phyloP scores from a whole-genome alignment of 2,888 invertebrate genomes.

The Lithophane leautieri region DNA sequence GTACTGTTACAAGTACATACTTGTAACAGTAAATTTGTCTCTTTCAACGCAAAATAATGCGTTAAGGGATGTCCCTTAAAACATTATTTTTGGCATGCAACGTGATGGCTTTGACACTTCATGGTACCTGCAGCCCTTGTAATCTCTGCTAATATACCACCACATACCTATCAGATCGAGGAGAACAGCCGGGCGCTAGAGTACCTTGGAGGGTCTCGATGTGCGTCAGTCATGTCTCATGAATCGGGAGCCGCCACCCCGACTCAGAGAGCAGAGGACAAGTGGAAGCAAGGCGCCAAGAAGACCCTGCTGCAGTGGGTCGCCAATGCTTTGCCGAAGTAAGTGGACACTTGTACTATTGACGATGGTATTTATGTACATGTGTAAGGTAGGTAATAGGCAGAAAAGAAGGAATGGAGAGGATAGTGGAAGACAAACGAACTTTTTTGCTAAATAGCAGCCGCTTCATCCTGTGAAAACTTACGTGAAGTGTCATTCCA shows the following conservation, averaged over 20 bases:
- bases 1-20: not conserved
- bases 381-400: not conserved
- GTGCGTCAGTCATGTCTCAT: slow-evolving; percentile 95
- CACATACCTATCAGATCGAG: slow-evolving; percentile 93
- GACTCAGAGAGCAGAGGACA: slow-evolving; percentile 90
- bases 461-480: not conserved
- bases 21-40: too few relatives aligned
- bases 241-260: slow-evolving; percentile 94
- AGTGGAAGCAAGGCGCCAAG: slow-evolving; percentile 97
- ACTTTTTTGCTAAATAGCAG: not conserved
- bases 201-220: slow-evolving; percentile 94
- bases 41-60: too few relatives aligned
- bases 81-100: not conserved
- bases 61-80: too few relatives aligned
- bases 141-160: not conserved
- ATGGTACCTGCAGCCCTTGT: not conserved
- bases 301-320: slow-evolving; percentile 98
- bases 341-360: slow-evolving; percentile 53
- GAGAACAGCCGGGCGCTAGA: slow-evolving; percentile 97
- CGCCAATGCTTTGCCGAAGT: slow-evolving; percentile 95
- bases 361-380: not conserved
- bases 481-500: not conserved
- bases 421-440: not conserved
- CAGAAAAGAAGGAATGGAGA: too few relatives aligned
- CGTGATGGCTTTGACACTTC: not conserved